Conservation (phyloP, 1,140 invertebrate genomes). For the Caenorhabditis tropicalis region DNA sequence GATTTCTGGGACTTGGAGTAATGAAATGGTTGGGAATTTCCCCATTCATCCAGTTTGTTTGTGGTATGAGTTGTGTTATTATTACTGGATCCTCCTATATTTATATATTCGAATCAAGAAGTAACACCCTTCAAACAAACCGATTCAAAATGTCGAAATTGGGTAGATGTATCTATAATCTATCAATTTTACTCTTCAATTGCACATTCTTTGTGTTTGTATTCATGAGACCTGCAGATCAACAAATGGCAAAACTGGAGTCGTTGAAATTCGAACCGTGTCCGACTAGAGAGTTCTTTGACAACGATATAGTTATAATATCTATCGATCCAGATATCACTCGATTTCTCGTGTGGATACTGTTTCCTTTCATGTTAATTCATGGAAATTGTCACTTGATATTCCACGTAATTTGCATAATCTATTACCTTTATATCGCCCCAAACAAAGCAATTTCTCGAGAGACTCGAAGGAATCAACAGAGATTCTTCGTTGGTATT, state of each 20-base stretch:
- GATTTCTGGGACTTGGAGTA: background rate
- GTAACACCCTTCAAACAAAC: background rate
- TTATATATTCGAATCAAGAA: background rate
- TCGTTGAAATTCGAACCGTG: background rate
- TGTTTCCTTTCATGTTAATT: background rate
- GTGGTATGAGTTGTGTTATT: background rate
- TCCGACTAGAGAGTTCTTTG: background rate
- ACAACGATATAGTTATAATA: background rate
- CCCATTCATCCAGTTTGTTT: background rate
- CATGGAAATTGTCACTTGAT: background rate
- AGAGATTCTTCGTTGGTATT: too few relatives aligned
- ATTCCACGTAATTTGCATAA: too few relatives aligned
- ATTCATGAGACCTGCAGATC: background rate
- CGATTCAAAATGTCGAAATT: background rate
- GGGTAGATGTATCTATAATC: background rate
- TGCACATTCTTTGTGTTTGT: background rate
- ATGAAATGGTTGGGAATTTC: background rate
- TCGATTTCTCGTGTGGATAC: background rate
- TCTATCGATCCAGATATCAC: too few relatives aligned
- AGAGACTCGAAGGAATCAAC: too few relatives aligned
- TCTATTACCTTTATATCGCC: too few relatives aligned
- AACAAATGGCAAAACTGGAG: background rate
- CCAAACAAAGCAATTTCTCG: too few relatives aligned
- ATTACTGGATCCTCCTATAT: background rate
- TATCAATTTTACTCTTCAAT: background rate